Percentiles rank a stretch among this genome's conserved stretches.
Conservation (phyloP, 2,797 vertebrate genomes). For the Sebastes minor region DNA sequence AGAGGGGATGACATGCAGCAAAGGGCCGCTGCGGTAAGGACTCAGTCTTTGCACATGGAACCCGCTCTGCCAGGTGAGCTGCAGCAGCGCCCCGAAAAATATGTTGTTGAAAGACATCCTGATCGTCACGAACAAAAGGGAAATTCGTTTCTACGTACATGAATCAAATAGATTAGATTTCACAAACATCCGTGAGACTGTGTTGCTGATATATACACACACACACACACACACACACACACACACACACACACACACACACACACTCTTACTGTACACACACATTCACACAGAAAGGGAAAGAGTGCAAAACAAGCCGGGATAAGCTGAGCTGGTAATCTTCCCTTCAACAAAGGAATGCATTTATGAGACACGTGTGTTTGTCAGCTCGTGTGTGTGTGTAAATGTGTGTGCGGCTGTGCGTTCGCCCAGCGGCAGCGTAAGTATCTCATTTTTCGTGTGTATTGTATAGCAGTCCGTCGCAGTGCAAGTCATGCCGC, state of each 20-base stretch:
- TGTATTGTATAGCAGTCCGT: conserved; percentile 61
- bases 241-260: neutral
- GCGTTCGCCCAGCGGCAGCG: conserved; percentile 38
- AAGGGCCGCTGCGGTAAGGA: too few species aligned
- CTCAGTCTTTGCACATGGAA: too few species aligned
- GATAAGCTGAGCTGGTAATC: conserved; percentile 71
- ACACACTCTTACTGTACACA: neutral
- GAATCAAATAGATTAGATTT: too few species aligned
- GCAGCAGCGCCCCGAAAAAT: too few species aligned
- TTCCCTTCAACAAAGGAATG: conserved; percentile 68
- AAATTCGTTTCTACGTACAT: too few species aligned
- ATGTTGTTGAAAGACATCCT: too few species aligned
- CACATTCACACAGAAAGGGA: conserved; percentile 1
- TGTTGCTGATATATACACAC: too few species aligned
- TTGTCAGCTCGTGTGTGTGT: conserved; percentile 37
- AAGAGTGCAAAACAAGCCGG: conserved; percentile 50
- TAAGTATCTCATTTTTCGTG: conserved; percentile 67
- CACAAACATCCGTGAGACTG: too few species aligned
- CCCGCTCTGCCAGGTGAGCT: too few species aligned
- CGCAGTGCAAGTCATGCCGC: conserved; percentile 62
- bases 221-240: too few species aligned
- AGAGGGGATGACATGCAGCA: too few species aligned
- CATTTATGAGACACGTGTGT: conserved; percentile 64
- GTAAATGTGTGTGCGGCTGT: conserved; percentile 34
- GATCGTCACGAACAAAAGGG: too few species aligned